These are phyloP conservation scores for Apantesis nais DNA, from an alignment of 2,888 invertebrate genomes.

Conservation along the genomic window DNA sequence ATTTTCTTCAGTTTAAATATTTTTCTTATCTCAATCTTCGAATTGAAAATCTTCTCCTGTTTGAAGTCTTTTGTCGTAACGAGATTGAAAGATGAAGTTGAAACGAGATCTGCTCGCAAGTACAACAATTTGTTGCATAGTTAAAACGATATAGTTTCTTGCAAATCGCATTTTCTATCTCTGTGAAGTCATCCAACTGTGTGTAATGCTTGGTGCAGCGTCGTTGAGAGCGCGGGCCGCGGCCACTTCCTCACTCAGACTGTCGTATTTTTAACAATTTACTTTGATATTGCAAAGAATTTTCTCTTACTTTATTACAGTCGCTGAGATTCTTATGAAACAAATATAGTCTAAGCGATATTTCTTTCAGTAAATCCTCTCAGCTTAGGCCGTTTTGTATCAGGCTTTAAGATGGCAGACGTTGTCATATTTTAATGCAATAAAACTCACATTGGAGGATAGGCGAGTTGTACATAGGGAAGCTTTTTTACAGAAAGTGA, in stretches of 20 bases:
- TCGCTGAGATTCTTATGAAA: slow-evolving; percentile 12
- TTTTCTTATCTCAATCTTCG: too few species aligned
- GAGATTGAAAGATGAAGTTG: too few species aligned
- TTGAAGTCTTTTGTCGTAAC: too few species aligned
- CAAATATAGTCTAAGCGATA: slow-evolving; percentile 4
- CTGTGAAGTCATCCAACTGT: background rate
- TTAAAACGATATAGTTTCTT: background rate
- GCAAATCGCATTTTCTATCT: background rate
- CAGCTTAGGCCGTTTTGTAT: background rate
- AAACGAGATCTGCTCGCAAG: background rate
- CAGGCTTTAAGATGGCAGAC: background rate
- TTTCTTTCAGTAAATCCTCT: background rate
- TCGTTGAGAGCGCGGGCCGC: background rate
- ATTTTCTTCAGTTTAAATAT: too few species aligned
- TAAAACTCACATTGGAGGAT: background rate
- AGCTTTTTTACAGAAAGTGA: background rate
- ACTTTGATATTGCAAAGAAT: slow-evolving; percentile 19
- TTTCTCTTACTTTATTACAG: slow-evolving; percentile 13
- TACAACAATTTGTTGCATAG: background rate
- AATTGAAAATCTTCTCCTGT: too few species aligned
- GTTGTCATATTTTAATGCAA: background rate
- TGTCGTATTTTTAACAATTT: slow-evolving; percentile 15
- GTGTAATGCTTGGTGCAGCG: background rate
- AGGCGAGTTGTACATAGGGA: background rate
- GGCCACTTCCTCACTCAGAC: slow-evolving; percentile 14